phyloP scores from a whole-genome alignment of 2,797 vertebrate species.

The Mormyrus hasselquistii region DNA sequence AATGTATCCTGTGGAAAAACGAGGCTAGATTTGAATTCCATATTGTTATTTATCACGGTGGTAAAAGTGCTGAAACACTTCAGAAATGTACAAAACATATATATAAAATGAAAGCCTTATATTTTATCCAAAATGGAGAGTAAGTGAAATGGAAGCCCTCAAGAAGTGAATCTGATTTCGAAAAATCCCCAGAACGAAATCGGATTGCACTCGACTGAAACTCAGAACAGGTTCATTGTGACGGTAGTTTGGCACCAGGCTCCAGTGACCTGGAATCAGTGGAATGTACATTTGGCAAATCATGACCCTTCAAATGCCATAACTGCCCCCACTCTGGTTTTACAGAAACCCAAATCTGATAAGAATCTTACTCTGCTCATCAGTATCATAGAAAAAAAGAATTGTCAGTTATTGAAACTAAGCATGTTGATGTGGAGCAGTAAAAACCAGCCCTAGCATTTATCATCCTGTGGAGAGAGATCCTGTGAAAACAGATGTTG shows the following conservation, averaged over 20 bases:
- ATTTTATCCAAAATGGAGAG: neutral
- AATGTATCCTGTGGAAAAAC: neutral
- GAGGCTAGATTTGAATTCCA: neutral
- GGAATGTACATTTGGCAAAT: slow-evolving; percentile 31
- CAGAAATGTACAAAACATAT: neutral
- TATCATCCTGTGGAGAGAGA: neutral
- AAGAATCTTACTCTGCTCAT: slow-evolving; percentile 15
- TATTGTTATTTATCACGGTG: neutral
- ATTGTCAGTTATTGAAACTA: neutral
- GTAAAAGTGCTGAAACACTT: neutral
- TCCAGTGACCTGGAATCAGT: slow-evolving; percentile 10
- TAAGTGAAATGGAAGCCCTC: neutral
- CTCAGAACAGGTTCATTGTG: slow-evolving; percentile 3
- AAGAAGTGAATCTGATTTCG: neutral
- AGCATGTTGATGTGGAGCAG: neutral
- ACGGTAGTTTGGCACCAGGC: slow-evolving; percentile 22
- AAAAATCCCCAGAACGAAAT: neutral
- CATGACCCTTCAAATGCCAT: neutral
- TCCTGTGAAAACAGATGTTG: neutral
- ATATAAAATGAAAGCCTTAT: neutral
- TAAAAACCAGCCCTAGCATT: neutral
- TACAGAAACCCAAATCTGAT: neutral
- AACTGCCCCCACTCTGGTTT: slow-evolving; percentile 17
- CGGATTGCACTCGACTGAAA: neutral
- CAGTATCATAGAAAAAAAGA: neutral